phyloP scores from a whole-genome alignment of 2,888 invertebrate species.

The Neria commutata region DNA sequence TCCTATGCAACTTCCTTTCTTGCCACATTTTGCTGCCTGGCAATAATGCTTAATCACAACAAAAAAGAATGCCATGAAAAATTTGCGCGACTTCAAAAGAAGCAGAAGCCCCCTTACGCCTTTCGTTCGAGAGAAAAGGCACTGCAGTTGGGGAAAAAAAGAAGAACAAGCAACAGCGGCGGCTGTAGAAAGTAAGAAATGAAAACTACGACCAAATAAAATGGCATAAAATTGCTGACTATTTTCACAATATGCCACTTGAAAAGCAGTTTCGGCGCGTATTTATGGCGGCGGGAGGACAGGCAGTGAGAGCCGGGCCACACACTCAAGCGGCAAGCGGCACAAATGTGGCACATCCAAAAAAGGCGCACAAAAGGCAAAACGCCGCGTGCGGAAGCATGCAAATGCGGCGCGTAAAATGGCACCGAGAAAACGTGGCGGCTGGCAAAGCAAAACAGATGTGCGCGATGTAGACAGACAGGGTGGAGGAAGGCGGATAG shows the following conservation, averaged over 20 bases:
- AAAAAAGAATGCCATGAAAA: neutral
- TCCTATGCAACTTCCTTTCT: neutral
- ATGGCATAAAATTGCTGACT: neutral
- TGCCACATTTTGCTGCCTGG: neutral
- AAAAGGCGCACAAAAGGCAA: neutral
- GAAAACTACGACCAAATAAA: neutral
- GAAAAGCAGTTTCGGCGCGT: neutral
- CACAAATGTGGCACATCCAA: neutral
- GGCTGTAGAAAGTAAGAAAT: neutral
- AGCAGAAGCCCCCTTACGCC: too few species aligned
- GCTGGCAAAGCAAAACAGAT: too few species aligned
- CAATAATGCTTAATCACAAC: neutral
- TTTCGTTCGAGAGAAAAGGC: too few species aligned
- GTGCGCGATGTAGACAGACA: neutral
- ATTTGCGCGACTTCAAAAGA: neutral
- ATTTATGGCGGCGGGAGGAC: neutral
- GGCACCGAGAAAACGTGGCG: too few species aligned
- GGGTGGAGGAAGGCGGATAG: neutral
- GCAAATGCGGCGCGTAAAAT: neutral
- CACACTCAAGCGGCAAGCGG: neutral
- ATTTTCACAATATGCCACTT: neutral
- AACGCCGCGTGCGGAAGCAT: neutral
- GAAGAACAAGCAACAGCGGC: too few species aligned
- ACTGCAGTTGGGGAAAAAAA: too few species aligned
- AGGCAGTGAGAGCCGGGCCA: too few species aligned